phyloP scores from a whole-genome alignment of 2,113 vertebrate genomes.

The Sebastes schlegelii region DNA sequence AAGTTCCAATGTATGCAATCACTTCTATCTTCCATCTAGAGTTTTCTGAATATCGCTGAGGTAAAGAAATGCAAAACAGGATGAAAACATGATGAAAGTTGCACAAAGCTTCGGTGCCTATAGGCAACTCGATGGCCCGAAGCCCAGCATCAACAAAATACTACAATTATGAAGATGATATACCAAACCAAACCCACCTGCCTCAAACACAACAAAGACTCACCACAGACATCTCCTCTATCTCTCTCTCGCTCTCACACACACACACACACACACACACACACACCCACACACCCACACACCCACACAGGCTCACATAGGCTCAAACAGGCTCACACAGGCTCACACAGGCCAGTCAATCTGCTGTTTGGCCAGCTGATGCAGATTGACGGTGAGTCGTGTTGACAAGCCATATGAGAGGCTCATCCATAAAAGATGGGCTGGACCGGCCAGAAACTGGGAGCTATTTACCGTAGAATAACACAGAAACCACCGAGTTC shows the following conservation, averaged over 20 bases:
- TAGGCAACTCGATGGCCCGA: neutral
- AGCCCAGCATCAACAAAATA: neutral
- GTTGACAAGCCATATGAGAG: slow-evolving; percentile 53
- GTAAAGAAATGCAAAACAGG: slow-evolving; percentile 18
- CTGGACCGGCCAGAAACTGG: slow-evolving; percentile 6
- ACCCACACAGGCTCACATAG: no score
- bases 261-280: neutral
- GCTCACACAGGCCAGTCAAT: slow-evolving; percentile 36
- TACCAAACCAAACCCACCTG: neutral
- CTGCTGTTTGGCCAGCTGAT: slow-evolving; percentile 47
- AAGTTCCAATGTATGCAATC: neutral
- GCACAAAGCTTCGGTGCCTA: neutral
- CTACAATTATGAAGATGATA: slow-evolving; percentile 15
- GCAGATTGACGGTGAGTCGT: slow-evolving; percentile 50
- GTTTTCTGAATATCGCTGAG: neutral
- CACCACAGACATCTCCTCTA: slow-evolving; percentile 18
- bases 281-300: slow-evolving; percentile 1
- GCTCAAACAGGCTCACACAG: neutral
- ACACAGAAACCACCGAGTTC: slow-evolving; percentile 42
- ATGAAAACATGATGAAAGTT: slow-evolving; percentile 4
- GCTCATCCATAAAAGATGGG: slow-evolving; percentile 73
- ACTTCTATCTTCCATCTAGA: neutral
- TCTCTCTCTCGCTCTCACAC: neutral
- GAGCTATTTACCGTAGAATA: slow-evolving; percentile 52
- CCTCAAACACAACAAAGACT: slow-evolving; percentile 12